Base-by-base conservation (phyloP, 2,113 vertebrate species). In the Tichodroma muraria region DNA sequence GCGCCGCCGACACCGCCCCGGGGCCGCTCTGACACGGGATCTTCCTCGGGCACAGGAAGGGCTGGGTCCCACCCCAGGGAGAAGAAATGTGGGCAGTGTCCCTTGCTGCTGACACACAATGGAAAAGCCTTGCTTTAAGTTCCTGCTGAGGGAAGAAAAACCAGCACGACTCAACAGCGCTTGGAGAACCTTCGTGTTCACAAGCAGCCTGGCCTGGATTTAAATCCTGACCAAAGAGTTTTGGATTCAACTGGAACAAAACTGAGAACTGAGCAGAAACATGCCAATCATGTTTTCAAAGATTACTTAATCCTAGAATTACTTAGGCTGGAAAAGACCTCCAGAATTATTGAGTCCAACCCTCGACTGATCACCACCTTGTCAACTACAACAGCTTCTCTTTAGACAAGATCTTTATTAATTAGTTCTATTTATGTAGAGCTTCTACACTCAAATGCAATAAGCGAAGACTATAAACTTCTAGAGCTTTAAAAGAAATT, bases 1-100 rank as follows among this genome's bases (percentile, higher is more conserved):
- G 99, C 13, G 98, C 98, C 2, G 98, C 98, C 4, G 92, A 88
- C 65, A 15, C 22, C 25, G 61, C 37, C 49, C 96, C 85, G 4
- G 66, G 38, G 82, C 81, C 15, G 0, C 20, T 0, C 40, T 94
- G 69, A 88, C 3, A 0, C 10, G 17, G 59, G 28, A 27, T 4
- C 2, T 13, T 3, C 1, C 56, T 3, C 1, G 0, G 9, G 3
- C 50, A 15, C 4, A 2, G 1, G 0, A 5, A 1, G 71, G 79
- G 23, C 89, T 40, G 27, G 0, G 21, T 1, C 13, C 19, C 90
- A 53, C 50, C 59, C 24, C 5, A 1, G 45, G 40, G 9, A 18
- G 9, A 8, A 4, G 15, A 21, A 23, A 4, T 0, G 0, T 0
- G 2, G 0, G 20, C 33, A 28, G 6, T 0, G 8, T 1, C 71